Base-by-base conservation (phyloP, 1,140 invertebrate species). In the Meloidogyne hapla region DNA sequence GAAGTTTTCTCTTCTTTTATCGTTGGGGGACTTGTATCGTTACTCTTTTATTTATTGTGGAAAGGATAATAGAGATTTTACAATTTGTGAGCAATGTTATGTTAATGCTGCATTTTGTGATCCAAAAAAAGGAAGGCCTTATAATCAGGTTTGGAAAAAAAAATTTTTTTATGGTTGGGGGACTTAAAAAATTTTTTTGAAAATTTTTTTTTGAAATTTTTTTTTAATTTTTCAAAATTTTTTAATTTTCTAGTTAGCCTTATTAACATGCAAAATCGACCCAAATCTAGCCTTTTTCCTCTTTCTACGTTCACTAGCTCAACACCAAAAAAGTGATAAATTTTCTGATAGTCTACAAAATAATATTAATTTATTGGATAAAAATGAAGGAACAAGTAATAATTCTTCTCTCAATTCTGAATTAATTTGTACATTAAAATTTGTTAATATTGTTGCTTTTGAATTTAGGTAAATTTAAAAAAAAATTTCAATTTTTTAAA, bases 1-100 rank as follows among this genome's bases (percentile, higher is more conserved):
- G 1, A 25, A 28, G 1, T 9, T 45, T 23, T 62, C 42, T 13
- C 45, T 75, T 9, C 5, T 75, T 21, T 23, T 38, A 4, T 38
- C 40, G 28, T 12, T 75, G 13, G 74, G 74, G 13, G 74, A 75
- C 1, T 48, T 75, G 18, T 45, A 75, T 69, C 61, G 74, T 6
- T 75, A 75, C 28, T 74, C 65, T 21, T 75, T 42, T 33, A 45
- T 33, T n/a, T 33, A 25, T 23, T 62, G 25, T 45, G 74, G 64
- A 5, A 23, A 67, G 25, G 42, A 75, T n/a, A 15, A 15, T 0
- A 45, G 38, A 4, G 71, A 75, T 21, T 28, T 69, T 33, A 45
- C 33, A 76, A 48, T 65, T 8, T 48, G 25, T 23, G 74, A n/a
- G 2, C 33, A 69, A 9, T 45, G 38, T 25, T 75, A 75, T 63